Base-by-base conservation (phyloP, 2,888 invertebrate genomes). In the Unio pictorum region DNA sequence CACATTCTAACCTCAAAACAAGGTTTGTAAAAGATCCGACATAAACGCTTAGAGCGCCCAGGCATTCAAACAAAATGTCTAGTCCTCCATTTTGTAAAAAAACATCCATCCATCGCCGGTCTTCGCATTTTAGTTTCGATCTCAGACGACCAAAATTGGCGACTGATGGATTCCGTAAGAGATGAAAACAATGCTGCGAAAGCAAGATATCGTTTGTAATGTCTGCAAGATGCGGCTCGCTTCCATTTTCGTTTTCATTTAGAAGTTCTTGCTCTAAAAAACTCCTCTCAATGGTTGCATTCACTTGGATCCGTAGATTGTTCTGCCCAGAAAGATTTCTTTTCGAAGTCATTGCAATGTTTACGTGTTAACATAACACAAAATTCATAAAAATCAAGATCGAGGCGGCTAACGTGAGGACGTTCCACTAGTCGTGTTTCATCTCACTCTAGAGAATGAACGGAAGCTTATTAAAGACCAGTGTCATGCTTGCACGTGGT, bases 1-100 rank as follows among this genome's bases (percentile, higher is more conserved):
- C 85, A 71, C 88, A 88, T 71, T 89, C 88, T 30, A 87, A 70
- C 17, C 86, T 75, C 66, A 86, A 73, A 55, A 84, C 76, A n/a
- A 81, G 66, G 62, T 82, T 81, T 5, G 81, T 76, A 66, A 84
- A 84, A 54, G 73, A 77, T 0, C 81, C 78, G 0, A 75, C 74
- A 66, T 82, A 81, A 55, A 70, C 69, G 0, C 79, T 76, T 28
- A 83, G 78, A 66, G 79, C 71, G 2, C 76, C 79, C 54, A 86
- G 68, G 63, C 84, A 85, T 70, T 86, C 84, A 71, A 86, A 86
- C 68, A 86, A 66, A 66, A 84, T 74, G 67, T 86, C 85, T 55
- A 86, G 69, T 2, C 86, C 86, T 28, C 78, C 74, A n/a, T 82
- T 76, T 61, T 86, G 86, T 61, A 89, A 67, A 69, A 89, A 89